Base-by-base conservation (phyloP, 2,888 invertebrate species). In the Ypsolopha scabrella region DNA sequence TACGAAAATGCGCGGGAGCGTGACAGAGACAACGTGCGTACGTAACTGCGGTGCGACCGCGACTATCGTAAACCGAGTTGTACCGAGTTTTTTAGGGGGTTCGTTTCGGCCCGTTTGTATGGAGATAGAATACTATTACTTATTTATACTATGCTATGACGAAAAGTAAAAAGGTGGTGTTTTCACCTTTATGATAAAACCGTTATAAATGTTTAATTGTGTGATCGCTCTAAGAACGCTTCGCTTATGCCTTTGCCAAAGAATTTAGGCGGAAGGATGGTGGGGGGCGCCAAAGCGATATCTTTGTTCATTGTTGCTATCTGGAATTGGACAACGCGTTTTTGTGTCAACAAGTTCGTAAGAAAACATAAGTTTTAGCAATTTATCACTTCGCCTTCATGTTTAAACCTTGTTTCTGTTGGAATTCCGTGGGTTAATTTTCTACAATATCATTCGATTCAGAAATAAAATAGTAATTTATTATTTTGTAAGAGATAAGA, bases 281-380 rank as follows among this genome's bases (percentile, higher is more conserved):
- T 11, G 46, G 35, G 33, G 34, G 35, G 24, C n/a, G 10, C 35
- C 35, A 11, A n/a, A 46, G 46, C 34, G 24, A 34, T 46, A 46
- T 46, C 46, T 46, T 36, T 9, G 46, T 46, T 11, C 35, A 46
- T 46, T 46, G 46, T 46, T 46, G 34, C 10, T 10, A 46, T 46
- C 46, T 35, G 34, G 46, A 46, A 10, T 35, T 35, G 46, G n/a
- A 46, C 46, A 46, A 46, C 9, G 34, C 35, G 24, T 46, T 46
- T 46, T 33, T 46, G 10, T 36, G 46, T 46, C 46, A n/a, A 34
- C 46, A 46, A 46, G 34, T 35, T 35, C 8, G 4, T 34, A 33
- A 9, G 34, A 34, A n/a, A 46, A 45, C n/a, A 3, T 24, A 24
- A 24, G 24, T 24, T 33, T 35, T 46, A 7, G 46, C 36, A 10